Evolutionary conservation across 2,888 invertebrate species (phyloP).

Genomic region (Cheilosia vulpina): DNA sequence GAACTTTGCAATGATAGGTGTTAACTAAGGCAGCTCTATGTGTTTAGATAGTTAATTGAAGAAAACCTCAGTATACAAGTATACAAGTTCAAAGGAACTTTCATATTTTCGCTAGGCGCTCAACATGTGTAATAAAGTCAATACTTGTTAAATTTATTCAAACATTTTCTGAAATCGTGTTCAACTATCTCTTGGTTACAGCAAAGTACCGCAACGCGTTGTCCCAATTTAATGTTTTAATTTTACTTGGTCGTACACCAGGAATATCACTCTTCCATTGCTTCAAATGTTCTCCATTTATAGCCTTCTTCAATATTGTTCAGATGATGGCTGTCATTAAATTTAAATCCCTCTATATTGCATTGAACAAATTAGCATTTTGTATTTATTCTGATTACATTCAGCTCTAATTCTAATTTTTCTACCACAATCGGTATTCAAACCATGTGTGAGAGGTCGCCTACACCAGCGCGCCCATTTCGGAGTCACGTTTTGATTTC

Average conservation of each 20-base stretch:
- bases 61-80: no score
- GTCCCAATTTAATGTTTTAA: no score
- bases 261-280: not conserved
- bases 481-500: slow-evolving; percentile 63
- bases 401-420: slow-evolving; percentile 49
- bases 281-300: not conserved
- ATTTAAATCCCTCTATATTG: slow-evolving; percentile 31
- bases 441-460: slow-evolving; percentile 7
- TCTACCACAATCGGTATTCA: slow-evolving; percentile 53
- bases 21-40: no score
- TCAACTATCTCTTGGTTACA: no score
- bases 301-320: not conserved
- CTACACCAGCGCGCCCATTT: slow-evolving; percentile 17
- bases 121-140: no score
- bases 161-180: no score
- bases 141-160: no score
- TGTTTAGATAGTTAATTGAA: no score
- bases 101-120: no score
- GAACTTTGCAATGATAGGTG: no score
- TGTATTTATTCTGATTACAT: slow-evolving; percentile 26
- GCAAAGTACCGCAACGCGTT: no score
- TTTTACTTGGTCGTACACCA: not conserved
- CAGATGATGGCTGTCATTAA: slow-evolving; percentile 10
- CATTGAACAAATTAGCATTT: slow-evolving; percentile 44
- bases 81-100: no score